Conservation (phyloP, 2,888 invertebrate species). For the Lomographa bimaculata region DNA sequence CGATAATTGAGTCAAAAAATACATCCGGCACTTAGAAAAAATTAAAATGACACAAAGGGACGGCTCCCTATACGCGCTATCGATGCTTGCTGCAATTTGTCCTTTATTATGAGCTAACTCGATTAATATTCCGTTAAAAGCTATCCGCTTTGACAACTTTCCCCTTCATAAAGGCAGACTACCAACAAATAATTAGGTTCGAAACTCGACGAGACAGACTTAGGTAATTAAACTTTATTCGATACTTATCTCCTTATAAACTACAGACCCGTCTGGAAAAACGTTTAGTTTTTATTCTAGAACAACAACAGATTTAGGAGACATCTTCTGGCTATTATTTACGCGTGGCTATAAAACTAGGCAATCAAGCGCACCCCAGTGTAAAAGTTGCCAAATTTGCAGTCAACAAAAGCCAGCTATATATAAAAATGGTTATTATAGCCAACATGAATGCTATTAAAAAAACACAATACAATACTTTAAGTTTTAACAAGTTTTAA, state of each 20-base stretch:
- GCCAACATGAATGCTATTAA: too few species aligned
- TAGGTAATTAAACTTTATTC: constrained; percentile 33
- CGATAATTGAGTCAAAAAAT: too few species aligned
- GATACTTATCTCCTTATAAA: constrained; percentile 25
- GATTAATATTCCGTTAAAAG: constrained; percentile 14
- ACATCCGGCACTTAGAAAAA: too few species aligned
- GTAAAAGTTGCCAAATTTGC: constrained; percentile 3
- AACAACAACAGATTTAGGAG: constrained; percentile 21
- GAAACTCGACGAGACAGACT: constrained; percentile 28
- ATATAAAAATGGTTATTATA: too few species aligned
- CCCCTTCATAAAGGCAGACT: constrained; percentile 20
- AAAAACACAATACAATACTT: too few species aligned
- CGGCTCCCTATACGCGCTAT: too few species aligned
- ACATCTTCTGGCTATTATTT: constrained; percentile 17
- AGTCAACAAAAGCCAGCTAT: too few species aligned
- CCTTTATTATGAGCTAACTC: constrained; percentile 8
- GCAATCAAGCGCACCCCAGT: constrained; percentile 7
- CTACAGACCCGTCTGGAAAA: constrained; percentile 9
- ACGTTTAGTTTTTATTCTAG: constrained; percentile 18
- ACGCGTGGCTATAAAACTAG: constrained; percentile 19
- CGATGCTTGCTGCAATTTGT: constrained; percentile 1
- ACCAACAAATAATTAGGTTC: constrained; percentile 29
- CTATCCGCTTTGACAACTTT: constrained; percentile 21
- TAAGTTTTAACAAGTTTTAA: too few species aligned
- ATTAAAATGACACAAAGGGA: too few species aligned